Conservation (phyloP, 1,140 invertebrate species). For the Pissodes strobi region DNA sequence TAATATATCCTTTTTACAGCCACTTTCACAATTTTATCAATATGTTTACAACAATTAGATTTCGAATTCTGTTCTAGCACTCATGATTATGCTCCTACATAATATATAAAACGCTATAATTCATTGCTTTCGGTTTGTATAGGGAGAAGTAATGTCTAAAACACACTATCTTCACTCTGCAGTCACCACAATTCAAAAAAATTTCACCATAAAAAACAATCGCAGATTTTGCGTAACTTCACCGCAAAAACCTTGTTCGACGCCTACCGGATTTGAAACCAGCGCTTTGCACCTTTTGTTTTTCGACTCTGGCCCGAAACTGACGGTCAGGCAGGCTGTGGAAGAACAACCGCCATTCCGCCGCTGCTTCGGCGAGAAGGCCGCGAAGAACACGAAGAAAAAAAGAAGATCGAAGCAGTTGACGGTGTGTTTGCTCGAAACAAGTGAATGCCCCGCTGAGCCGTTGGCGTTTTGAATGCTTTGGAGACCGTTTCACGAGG, state of each 20-base stretch:
- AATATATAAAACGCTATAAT: no score
- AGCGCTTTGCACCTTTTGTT: slow-evolving; percentile 28
- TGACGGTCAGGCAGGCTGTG: slow-evolving; percentile 6
- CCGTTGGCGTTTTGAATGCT: slow-evolving; percentile 4
- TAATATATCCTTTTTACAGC: not conserved
- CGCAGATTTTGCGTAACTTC: slow-evolving; percentile 17
- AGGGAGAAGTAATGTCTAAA: no score
- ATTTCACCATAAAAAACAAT: not conserved
- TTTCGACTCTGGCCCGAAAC: slow-evolving; percentile 17
- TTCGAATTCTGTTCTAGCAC: not conserved
- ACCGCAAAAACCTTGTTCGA: slow-evolving; percentile 11
- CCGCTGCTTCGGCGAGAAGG: slow-evolving; percentile 13
- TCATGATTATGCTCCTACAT: no score
- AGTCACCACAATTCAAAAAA: not conserved
- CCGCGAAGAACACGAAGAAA: slow-evolving; percentile 5
- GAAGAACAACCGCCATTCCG: slow-evolving; percentile 19
- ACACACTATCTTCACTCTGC: not conserved
- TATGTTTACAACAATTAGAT: not conserved
- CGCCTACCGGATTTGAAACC: slow-evolving; percentile 15
- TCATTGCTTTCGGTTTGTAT: no score
- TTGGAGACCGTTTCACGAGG: not conserved
- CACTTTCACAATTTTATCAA: slow-evolving; percentile 17
- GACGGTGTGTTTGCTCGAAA: slow-evolving; percentile 25
- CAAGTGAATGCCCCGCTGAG: slow-evolving; percentile 25
- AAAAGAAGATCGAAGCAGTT: slow-evolving; percentile 12